phyloP scores from a whole-genome alignment of 2,888 invertebrate species.

The Macrophya alboannulata region DNA sequence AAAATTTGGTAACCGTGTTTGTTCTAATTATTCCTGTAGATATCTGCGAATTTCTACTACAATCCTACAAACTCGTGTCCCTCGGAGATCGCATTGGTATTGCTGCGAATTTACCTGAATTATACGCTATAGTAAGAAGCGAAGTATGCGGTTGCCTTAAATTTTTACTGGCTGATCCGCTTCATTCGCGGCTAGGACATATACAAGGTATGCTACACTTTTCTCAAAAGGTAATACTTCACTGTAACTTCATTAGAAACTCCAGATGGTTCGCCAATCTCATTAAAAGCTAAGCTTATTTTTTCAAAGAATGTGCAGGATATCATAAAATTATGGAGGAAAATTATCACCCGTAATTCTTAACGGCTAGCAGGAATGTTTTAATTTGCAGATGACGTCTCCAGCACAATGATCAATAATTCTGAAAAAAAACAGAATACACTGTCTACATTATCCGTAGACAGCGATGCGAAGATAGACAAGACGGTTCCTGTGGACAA shows the following conservation, averaged over 20 bases:
- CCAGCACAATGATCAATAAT: neutral
- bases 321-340: neutral
- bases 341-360: neutral
- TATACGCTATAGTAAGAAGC: conserved; percentile 47
- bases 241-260: neutral
- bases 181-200: neutral
- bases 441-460: neutral
- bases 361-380: neutral
- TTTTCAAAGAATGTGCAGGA: neutral
- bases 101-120: conserved; percentile 60
- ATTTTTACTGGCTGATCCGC: conserved; percentile 34
- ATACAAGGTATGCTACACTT: conserved; percentile 17
- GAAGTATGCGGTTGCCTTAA: conserved; percentile 52
- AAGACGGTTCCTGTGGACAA: neutral
- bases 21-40: conserved; percentile 59
- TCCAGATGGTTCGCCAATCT: neutral
- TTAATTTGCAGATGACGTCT: neutral
- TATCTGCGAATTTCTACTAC: conserved; percentile 66
- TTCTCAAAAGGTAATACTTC: too few relatives aligned
- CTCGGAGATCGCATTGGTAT: conserved; percentile 63
- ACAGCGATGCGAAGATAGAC: neutral
- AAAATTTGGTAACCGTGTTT: neutral
- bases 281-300: neutral
- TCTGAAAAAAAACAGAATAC: neutral
- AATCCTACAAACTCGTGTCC: conserved; percentile 64